These are phyloP conservation scores for Eciton burchellii DNA, from an alignment of 1,140 invertebrate species.

Conservation along the genomic window DNA sequence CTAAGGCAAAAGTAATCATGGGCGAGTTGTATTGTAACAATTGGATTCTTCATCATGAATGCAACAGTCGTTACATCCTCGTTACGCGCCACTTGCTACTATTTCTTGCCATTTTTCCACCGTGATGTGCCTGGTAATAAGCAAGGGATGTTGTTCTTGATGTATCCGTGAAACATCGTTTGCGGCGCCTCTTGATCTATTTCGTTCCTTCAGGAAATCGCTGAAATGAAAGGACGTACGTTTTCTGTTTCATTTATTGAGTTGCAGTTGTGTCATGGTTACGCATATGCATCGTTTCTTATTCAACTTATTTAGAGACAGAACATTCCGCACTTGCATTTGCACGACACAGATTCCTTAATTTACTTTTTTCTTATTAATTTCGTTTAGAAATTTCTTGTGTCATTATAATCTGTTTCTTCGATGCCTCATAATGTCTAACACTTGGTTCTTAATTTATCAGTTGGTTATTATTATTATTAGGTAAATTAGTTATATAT, in stretches of 20 bases:
- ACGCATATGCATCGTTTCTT: too few species aligned
- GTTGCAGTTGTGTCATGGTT: too few species aligned
- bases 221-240: neutral
- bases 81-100: neutral
- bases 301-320: too few species aligned
- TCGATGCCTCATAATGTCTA: neutral
- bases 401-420: neutral
- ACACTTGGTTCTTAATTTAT: neutral
- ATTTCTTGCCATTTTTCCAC: neutral
- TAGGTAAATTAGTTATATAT: neutral
- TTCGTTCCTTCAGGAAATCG: neutral
- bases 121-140: neutral
- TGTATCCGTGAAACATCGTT: neutral
- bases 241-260: constrained; percentile 18
- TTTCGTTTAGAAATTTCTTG: neutral
- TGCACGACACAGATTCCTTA: too few species aligned
- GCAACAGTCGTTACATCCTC: neutral
- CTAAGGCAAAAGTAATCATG: neutral
- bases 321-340: too few species aligned
- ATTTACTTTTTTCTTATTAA: neutral
- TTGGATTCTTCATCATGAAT: neutral
- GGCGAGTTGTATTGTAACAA: constrained; percentile 1
- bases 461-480: neutral
- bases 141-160: neutral
- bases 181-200: neutral